Evolutionary conservation across 2,113 vertebrate species (phyloP), one percentile per base, ranked within the genome.

Genomic region (Myiagra hebetior): DNA sequence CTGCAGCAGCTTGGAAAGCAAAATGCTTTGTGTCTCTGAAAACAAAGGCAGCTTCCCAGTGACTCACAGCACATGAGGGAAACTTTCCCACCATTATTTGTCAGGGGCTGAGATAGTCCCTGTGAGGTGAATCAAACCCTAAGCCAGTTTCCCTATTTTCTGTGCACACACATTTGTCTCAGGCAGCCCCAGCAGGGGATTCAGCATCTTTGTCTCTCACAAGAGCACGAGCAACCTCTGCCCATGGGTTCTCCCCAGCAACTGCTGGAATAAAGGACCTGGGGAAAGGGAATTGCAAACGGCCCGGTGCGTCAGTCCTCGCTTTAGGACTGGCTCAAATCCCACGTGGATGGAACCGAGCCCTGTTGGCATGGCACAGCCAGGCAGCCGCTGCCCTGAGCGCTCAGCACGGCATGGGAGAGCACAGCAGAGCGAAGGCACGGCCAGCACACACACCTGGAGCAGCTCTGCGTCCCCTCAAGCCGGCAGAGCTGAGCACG

Each of bases 361-460:
- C 52, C 33, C 26, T 4, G 10, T 4, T 9, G 56, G 65, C 4
- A 3, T 5, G 1, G 30, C 60, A 23, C 4, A 5, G 52, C 26
- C 7, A 3, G 59, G 22, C 77, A 56, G 33, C 11, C 13, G 37
- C 28, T 19, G 42, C 55, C 26, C 79, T 4, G 55, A 20, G 75
- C 0, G 0, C 47, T 28, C 37, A 17, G 63, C 39, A 20, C 0
- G 3, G 9, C 0, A 1, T 23, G n/a, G 37, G 12, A 49, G 30
- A 18, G n/a, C 31, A 33, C 27, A 75, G 46, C 72, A 31, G 41
- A 46, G 55, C 2, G 0, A 37, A 13, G 31, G 74, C 49, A 52
- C 2, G 20, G 31, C 17, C 67, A 17, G 28, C 39, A 20, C 44
- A 15, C 18, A 6, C 7, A 12, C 15, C 35, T 6, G 62, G 42